Percentiles rank a stretch among this genome's conserved stretches.
Conservation (phyloP, 2,888 invertebrate species). For the Loripinus fragilis region DNA sequence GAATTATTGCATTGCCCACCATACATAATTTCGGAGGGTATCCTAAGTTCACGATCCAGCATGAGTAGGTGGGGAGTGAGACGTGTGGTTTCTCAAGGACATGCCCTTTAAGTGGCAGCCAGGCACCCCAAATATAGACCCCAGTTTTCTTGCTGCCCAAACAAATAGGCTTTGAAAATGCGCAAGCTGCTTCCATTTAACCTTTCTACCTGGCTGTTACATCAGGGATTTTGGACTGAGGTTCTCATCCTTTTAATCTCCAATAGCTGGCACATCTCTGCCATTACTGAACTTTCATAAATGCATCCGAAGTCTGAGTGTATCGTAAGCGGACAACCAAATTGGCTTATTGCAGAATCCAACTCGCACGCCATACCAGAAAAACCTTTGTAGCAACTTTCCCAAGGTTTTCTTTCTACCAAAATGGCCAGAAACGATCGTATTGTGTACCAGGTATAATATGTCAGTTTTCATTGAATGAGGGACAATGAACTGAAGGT, state of each 20-base stretch:
- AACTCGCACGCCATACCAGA: constrained; percentile 35
- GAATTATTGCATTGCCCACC: too few relatives aligned
- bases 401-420: constrained; percentile 29
- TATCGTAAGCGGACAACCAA: constrained; percentile 32
- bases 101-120: constrained; percentile 34
- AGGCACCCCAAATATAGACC: constrained; percentile 7
- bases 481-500: background rate
- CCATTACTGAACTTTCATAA: constrained; percentile 30
- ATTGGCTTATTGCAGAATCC: constrained; percentile 26
- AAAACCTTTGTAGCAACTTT: constrained; percentile 25
- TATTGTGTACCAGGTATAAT: constrained; percentile 19
- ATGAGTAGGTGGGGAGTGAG: constrained; percentile 39
- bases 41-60: constrained; percentile 31
- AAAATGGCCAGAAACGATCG: constrained; percentile 30
- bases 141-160: constrained; percentile 37
- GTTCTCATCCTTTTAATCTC: constrained; percentile 41
- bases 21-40: constrained; percentile 20
- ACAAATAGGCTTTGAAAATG: constrained; percentile 26
- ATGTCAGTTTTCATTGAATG: constrained; percentile 4
- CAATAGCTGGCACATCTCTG: constrained; percentile 29
- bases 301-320: constrained; percentile 54
- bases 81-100: constrained; percentile 29
- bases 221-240: constrained; percentile 25
- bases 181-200: constrained; percentile 35
- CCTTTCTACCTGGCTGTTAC: constrained; percentile 38